Percentiles rank a stretch among this genome's conserved stretches.
These are phyloP conservation scores for Rhodophaea formosa DNA, from an alignment of 2,888 invertebrate genomes.

Conservation along the genomic window DNA sequence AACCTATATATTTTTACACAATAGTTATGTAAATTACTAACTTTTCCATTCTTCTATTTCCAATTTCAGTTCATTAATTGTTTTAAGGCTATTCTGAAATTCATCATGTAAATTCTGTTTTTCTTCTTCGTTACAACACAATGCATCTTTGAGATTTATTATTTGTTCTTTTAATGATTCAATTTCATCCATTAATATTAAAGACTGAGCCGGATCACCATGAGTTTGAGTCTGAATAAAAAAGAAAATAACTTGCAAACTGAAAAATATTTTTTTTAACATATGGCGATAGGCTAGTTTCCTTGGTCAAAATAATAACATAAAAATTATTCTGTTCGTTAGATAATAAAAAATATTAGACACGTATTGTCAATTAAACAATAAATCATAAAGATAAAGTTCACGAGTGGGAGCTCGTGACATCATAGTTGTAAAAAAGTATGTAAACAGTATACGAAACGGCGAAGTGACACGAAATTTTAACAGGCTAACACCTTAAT, in stretches of 20 bases:
- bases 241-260: slow-evolving; percentile 17
- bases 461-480: no score
- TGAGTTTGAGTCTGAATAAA: slow-evolving; percentile 32
- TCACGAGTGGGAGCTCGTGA: no score
- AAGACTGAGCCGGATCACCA: slow-evolving; percentile 39
- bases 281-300: no score
- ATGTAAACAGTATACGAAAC: no score
- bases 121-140: slow-evolving; percentile 61
- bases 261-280: no score
- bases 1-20: neutral
- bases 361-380: no score
- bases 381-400: no score
- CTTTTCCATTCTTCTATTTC: slow-evolving; percentile 68
- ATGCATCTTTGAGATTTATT: slow-evolving; percentile 52
- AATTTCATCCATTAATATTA: slow-evolving; percentile 57
- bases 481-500: no score
- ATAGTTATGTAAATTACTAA: slow-evolving; percentile 31
- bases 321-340: no score
- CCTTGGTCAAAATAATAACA: no score
- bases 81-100: slow-evolving; percentile 53
- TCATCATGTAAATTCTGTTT: slow-evolving; percentile 55
- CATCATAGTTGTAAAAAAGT: no score
- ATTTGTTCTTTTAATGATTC: slow-evolving; percentile 61
- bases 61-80: slow-evolving; percentile 55
- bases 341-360: no score